These are phyloP conservation scores for Sesia apiformis DNA, from an alignment of 2,888 invertebrate species.

Conservation along the genomic window DNA sequence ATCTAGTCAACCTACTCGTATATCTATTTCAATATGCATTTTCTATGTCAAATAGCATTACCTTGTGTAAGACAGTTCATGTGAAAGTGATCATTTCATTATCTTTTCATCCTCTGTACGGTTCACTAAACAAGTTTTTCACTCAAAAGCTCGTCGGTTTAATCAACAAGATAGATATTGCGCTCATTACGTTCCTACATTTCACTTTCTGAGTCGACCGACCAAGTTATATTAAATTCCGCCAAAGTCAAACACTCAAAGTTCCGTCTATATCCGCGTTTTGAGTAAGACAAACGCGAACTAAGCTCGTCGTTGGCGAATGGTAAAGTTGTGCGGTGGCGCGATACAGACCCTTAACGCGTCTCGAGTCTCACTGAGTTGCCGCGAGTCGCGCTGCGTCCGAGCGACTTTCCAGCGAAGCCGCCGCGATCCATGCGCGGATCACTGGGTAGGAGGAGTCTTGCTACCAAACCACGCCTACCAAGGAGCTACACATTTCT, in stretches of 20 bases:
- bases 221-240: slow-evolving; percentile 36
- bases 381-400: slow-evolving; percentile 27
- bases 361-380: slow-evolving; percentile 8
- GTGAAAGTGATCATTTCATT: neutral
- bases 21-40: no score
- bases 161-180: slow-evolving; percentile 33
- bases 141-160: slow-evolving; percentile 28
- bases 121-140: slow-evolving; percentile 41
- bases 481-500: slow-evolving; percentile 74
- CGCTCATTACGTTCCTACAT: slow-evolving; percentile 24
- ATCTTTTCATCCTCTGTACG: slow-evolving; percentile 28
- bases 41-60: no score
- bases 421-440: slow-evolving; percentile 57
- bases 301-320: slow-evolving; percentile 29
- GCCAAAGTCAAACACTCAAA: slow-evolving; percentile 34
- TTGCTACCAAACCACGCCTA: slow-evolving; percentile 64
- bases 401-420: slow-evolving; percentile 29
- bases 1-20: no score
- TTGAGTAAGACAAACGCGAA: slow-evolving; percentile 24
- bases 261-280: slow-evolving; percentile 26
- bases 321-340: slow-evolving; percentile 36
- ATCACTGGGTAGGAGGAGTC: slow-evolving; percentile 63
- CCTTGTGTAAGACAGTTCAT: neutral
- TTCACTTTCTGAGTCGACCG: slow-evolving; percentile 28
- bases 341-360: slow-evolving; percentile 39